Evolutionary conservation across 2,888 invertebrate species (phyloP).

Genomic region (Parnassius apollo): DNA sequence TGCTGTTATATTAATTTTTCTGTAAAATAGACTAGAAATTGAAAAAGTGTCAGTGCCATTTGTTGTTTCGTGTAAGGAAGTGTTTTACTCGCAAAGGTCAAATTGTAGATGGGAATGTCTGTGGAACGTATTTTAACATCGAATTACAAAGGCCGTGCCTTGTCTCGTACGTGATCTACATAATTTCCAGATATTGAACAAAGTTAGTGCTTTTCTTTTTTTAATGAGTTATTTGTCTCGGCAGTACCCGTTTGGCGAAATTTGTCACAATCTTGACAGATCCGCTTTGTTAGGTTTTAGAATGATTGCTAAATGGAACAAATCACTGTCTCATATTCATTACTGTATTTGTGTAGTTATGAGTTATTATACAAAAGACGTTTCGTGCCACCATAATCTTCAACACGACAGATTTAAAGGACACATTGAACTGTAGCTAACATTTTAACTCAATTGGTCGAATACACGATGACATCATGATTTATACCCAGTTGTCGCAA

Average conservation of each 20-base stretch:
- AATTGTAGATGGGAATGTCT: conserved; percentile 46
- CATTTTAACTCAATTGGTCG: conserved; percentile 34
- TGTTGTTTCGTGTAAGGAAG: conserved; percentile 51
- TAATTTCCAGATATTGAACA: conserved; percentile 25
- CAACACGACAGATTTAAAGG: no score
- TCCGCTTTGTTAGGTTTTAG: conserved; percentile 23
- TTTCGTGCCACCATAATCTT: no score
- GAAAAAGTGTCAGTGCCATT: conserved; percentile 50
- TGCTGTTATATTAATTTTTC: conserved; percentile 37
- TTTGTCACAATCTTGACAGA: conserved; percentile 23
- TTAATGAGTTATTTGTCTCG: background rate
- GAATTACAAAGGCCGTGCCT: conserved; percentile 51
- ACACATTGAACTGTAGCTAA: no score
- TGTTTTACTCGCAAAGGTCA: conserved; percentile 67
- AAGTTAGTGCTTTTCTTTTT: conserved; percentile 24
- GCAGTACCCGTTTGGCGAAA: conserved; percentile 19
- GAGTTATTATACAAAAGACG: no score
- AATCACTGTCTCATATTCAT: background rate
- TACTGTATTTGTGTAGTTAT: background rate
- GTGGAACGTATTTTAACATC: conserved; percentile 60
- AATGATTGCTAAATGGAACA: background rate
- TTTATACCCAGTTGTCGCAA: conserved; percentile 17
- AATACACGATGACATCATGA: conserved; percentile 41
- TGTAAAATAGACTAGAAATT: conserved; percentile 39
- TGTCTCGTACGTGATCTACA: conserved; percentile 41